A percentile compares a stretch with the other conserved stretches of the same genome.
phyloP scores from a whole-genome alignment of 2,888 invertebrate genomes.

The Agriopis leucophaearia region DNA sequence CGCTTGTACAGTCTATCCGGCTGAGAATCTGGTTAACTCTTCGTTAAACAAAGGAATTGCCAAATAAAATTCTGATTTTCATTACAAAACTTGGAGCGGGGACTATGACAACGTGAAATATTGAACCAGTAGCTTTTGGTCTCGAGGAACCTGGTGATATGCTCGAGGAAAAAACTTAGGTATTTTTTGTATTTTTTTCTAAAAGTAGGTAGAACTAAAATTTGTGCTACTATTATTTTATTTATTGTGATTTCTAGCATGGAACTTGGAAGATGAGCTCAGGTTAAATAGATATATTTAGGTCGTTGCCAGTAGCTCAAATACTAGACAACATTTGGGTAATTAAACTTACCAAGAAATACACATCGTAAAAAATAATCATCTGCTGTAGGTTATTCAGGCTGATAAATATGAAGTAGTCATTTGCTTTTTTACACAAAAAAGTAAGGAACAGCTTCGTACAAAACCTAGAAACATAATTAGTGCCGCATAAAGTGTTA shows the following conservation, averaged over 20 bases:
- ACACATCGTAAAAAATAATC: too few relatives aligned
- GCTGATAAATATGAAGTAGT: too few relatives aligned
- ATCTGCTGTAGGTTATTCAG: too few relatives aligned
- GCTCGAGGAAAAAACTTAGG: neutral
- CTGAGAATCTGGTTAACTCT: conserved; percentile 31
- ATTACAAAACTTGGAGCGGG: conserved; percentile 30
- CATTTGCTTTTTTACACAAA: too few relatives aligned
- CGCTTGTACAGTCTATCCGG: conserved; percentile 16
- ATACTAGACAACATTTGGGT: too few relatives aligned
- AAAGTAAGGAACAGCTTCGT: too few relatives aligned
- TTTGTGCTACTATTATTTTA: too few relatives aligned
- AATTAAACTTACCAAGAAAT: too few relatives aligned
- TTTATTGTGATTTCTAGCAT: too few relatives aligned
- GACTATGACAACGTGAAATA: conserved; percentile 30
- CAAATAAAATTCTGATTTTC: conserved; percentile 42
- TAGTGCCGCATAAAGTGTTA: neutral
- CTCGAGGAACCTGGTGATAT: conserved; percentile 8
- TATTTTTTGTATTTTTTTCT: neutral
- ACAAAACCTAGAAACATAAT: neutral
- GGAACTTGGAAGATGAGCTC: conserved; percentile 1
- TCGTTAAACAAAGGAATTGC: conserved; percentile 38
- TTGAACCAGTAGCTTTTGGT: conserved; percentile 1
- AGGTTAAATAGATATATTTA: too few relatives aligned
- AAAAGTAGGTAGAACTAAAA: neutral
- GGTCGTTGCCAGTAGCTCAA: too few relatives aligned